Conservation (phyloP, 2,888 invertebrate species). For the Napeogenes sylphis region DNA sequence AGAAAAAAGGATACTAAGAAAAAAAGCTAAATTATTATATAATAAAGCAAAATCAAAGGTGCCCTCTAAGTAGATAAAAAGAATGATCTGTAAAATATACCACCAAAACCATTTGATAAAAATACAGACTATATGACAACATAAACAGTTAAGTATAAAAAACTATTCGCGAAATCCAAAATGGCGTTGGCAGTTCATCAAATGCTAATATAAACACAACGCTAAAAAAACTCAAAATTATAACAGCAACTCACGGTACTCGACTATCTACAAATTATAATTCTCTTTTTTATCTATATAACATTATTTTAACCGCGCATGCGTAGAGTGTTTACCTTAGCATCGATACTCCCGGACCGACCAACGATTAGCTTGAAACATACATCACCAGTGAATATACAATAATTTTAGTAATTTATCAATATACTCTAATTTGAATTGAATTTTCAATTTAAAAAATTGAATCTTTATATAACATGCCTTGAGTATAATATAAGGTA, state of each 20-base stretch:
- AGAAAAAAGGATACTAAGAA: slow-evolving; percentile 1
- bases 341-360: slow-evolving; percentile 80
- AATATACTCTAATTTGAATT: too few relatives aligned
- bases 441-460: too few relatives aligned
- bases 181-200: slow-evolving; percentile 23
- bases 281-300: slow-evolving; percentile 11
- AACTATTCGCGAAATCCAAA: slow-evolving; percentile 1
- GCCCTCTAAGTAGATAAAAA: too few relatives aligned
- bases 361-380: slow-evolving; percentile 77
- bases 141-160: neutral
- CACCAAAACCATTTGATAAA: slow-evolving; percentile 17
- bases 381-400: slow-evolving; percentile 14
- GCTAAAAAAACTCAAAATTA: slow-evolving; percentile 21
- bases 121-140: neutral
- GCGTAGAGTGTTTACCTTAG: slow-evolving; percentile 76
- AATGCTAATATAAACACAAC: slow-evolving; percentile 31
- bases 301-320: slow-evolving; percentile 11
- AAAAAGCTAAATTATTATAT: slow-evolving; percentile 7
- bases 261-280: slow-evolving; percentile 12
- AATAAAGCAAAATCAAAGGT: slow-evolving; percentile 6
- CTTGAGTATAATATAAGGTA: neutral
- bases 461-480: too few relatives aligned
- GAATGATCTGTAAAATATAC: neutral
- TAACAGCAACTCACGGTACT: slow-evolving; percentile 16
- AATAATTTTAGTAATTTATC: too few relatives aligned